Evolutionary conservation across 2,888 invertebrate species (phyloP), one percentile per base, ranked within the genome.

Genomic region (Nematopogon swammerdamellus): DNA sequence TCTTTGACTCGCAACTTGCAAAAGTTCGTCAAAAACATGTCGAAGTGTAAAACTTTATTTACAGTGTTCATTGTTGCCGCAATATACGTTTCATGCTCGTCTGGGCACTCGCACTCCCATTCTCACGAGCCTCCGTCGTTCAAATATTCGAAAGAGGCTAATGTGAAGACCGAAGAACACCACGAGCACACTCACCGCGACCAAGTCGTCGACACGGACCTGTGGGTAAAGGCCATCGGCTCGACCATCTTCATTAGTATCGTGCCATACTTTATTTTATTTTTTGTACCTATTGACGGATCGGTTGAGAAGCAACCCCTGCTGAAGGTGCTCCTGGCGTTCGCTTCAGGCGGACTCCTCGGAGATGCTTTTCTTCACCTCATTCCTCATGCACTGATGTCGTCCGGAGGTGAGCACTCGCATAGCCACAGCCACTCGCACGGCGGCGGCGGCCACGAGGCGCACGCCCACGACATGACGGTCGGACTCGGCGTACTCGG

Each of bases 291-390:
- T 0, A 80, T 99, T 50, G 93, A 97, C 62, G 92, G 91, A 55
- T 87, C 87, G 20, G 85, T 88, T 50, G 89, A 91, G 60, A 90
- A 92, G 67, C 86, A 92, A 67, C 91, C 95, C 1, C 75, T 95
- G 42, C 76, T 98, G 6, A 98, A 97, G 75, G 85, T 97, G 52
- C 81, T 97, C 46, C 71, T 97, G 45, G 93, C 95, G 16, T 97
- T 97, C 72, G 97, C 96, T 1, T 95, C 96, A 1, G 95, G 97
- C 44, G 95, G 99, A 45, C 82, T 99, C 14, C 82, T 99, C 1
- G 99, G 99, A 6, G 99, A 99, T 80, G 98, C 99, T 0, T 99
- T 99, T 70, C 82, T 99, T 5, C 99, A 99, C 76, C 80, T 99
- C 55, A 99, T 99, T 63, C 99, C 99, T 1, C 99, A 99, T 72